Base-by-base conservation (phyloP, 2,888 invertebrate species). In the Ligdia adustata region DNA sequence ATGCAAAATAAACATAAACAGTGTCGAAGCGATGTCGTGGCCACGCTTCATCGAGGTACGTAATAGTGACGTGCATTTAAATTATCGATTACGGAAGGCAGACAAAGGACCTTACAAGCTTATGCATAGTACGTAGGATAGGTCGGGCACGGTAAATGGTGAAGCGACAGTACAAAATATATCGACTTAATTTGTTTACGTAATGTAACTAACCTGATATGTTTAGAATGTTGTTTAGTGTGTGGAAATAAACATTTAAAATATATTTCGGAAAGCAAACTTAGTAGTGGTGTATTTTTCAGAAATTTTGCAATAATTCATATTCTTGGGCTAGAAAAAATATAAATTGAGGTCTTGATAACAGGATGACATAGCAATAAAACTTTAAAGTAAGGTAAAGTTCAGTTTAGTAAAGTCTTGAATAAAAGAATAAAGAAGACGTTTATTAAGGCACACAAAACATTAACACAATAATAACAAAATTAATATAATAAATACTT, bases 41-140 rank as follows among this genome's bases (percentile, higher is more conserved):
- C 28, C 55, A 53, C 51, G 57, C 48, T 48, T 45, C 35, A 44
- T 18, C 43, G 40, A 54, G n/a, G n/a, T n/a, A n/a, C 47, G 52
- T 34, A 52, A 52, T 64, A 73, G 72, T 73, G 73, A 66, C 65
- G 75, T 73, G 73, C 66, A 71, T 71, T 69, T 64, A 65, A 72
- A 75, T 69, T 74, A 72, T 73, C 75, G 75, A 75, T 72, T 63
- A 71, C 62, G 47, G 16, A 57, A 65, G 60, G 66, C 62, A 74
- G 73, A 76, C 78, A 77, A 76, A 77, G 72, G 62, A 67, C 68
- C 64, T 67, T 68, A 65, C 66, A 60, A 64, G 60, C 62, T 69
- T 70, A 68, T 66, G 64, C 57, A 63, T 64, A 62, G 62, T 54
- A 60, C 63, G n/a, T n/a, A 61, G 37, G 55, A 45, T 57, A 52